Evolutionary conservation across 2,888 invertebrate species (phyloP), one percentile per base, ranked within the genome.

Genomic region (Phyto melanocephala): DNA sequence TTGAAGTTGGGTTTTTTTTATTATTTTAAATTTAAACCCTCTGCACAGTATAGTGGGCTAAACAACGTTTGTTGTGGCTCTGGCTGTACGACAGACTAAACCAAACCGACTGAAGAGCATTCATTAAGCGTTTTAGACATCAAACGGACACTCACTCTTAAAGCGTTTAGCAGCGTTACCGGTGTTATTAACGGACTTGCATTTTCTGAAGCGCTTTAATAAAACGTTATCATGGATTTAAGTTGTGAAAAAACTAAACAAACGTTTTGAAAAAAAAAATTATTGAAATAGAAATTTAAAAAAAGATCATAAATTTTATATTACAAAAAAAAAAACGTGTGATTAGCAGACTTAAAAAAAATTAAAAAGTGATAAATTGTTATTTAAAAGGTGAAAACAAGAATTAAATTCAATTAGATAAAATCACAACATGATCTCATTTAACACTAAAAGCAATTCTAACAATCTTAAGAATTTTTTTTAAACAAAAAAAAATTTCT

Each of bases 141-240:
- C 70, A 56, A 47, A 76, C 60, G 56, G 75, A 45, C 88, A 90
- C 89, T 91, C 89, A 91, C 90, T 90, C 87, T 88, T 85, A 87
- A 90, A 89, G 90, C 88, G 91, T 88, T 88, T 89, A 90, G 87
- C 90, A 90, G 88, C 89, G 90, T 87, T 90, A 89, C 88, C 89
- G 91, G 90, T 91, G 88, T 88, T 88, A 88, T 88, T 88, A 82
- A 86, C 86, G 87, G 87, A 75, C 62, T 52, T 17, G 28, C 20
- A 17, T 13, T 60, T 42, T 42, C 60, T 24, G 20, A 52, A 50
- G 15, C 54, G 62, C 28, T 15, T 24, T 17, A 33, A 52, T 1
- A 42, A 42, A 42, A 42, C 20, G 22, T 60, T 58, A 54, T 10
- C 40, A 10, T 22, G 1, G 10, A 15, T 50, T 68, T 1, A 56